Percentiles rank a stretch among this genome's conserved stretches.
Conservation (phyloP, 2,797 vertebrate species). For the Pseudocheirus occidentalis region DNA sequence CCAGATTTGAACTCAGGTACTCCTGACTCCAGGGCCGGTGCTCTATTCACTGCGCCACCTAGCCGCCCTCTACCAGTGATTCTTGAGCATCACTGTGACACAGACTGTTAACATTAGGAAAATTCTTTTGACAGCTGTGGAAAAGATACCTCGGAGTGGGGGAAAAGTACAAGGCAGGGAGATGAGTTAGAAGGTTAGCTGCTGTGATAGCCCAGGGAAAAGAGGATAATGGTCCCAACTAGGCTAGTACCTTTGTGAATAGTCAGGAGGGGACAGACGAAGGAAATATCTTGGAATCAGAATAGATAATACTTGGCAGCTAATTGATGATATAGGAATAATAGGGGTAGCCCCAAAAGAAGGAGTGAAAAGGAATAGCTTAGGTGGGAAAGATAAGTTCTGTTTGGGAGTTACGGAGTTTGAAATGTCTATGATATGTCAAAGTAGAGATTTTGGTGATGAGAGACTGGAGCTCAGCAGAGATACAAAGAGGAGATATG, state of each 20-base stretch:
- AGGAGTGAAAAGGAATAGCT: background rate
- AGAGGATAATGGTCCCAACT: background rate
- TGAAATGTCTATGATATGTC: background rate
- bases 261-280: background rate
- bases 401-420: background rate
- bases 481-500: background rate
- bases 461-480: background rate
- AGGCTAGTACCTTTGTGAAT: background rate
- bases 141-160: background rate
- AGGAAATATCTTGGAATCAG: background rate
- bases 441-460: background rate
- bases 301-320: background rate
- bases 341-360: background rate
- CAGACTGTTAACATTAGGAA: background rate
- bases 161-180: background rate
- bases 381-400: background rate
- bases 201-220: background rate
- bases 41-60: too few species aligned
- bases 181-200: background rate
- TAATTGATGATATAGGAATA: background rate
- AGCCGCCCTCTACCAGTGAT: background rate
- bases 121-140: background rate
- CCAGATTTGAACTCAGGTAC: too few species aligned
- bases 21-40: too few species aligned
- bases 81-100: background rate